phyloP scores from a whole-genome alignment of 2,888 invertebrate genomes.

The Oscheius sp. region DNA sequence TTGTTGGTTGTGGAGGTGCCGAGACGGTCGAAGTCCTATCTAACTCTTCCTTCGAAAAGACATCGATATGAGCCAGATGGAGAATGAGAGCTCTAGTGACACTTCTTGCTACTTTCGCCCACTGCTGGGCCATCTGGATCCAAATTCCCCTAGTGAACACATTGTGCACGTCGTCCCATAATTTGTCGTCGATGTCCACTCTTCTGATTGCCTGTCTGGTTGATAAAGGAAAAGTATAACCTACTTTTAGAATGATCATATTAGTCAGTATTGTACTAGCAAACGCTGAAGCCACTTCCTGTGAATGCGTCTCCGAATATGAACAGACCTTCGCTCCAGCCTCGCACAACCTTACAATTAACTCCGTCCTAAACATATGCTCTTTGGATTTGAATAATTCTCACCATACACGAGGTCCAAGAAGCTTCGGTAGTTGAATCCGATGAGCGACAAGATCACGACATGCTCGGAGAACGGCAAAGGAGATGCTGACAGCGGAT shows the following conservation, averaged over 20 bases:
- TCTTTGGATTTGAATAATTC: neutral
- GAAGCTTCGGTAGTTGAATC: slow-evolving; percentile 52
- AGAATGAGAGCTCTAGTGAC: slow-evolving; percentile 91
- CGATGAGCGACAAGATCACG: slow-evolving; percentile 63
- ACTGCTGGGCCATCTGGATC: slow-evolving; percentile 53
- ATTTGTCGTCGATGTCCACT: slow-evolving; percentile 61
- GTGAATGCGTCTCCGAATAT: slow-evolving; percentile 57
- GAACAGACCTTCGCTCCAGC: slow-evolving; percentile 50
- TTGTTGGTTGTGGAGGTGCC: neutral
- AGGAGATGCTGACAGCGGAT: slow-evolving; percentile 62
- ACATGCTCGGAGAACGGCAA: slow-evolving; percentile 60
- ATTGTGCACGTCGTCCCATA: slow-evolving; percentile 64
- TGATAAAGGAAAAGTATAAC: neutral
- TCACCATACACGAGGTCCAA: slow-evolving; percentile 58
- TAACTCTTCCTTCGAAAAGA: slow-evolving; percentile 71
- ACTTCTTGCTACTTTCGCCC: slow-evolving; percentile 74
- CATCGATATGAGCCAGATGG: slow-evolving; percentile 91
- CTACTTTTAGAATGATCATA: slow-evolving; percentile 47
- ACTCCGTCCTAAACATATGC: slow-evolving; percentile 44
- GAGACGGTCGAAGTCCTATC: slow-evolving; percentile 35
- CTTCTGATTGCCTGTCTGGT: slow-evolving; percentile 52
- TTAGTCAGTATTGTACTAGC: slow-evolving; percentile 58
- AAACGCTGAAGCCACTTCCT: slow-evolving; percentile 62
- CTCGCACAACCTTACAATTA: slow-evolving; percentile 53
- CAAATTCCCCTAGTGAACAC: slow-evolving; percentile 58